A percentile compares a stretch with the other conserved stretches of the same genome.
Evolutionary conservation across 2,797 vertebrate genomes (phyloP).

Genomic region (Sebastes cheni): DNA sequence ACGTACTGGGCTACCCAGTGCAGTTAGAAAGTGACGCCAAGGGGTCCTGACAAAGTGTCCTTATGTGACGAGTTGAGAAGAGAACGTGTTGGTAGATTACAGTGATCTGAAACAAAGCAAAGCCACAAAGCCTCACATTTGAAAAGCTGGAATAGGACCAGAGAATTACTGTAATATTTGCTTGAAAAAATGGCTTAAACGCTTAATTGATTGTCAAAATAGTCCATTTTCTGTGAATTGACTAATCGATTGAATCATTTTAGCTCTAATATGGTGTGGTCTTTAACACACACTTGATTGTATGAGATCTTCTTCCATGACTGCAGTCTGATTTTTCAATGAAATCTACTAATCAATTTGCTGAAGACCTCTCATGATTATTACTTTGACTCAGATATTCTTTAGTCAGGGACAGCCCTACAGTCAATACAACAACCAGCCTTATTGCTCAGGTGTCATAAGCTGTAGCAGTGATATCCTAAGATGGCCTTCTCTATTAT

Average conservation of each 20-base stretch:
- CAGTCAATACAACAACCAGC: slow-evolving; percentile 10
- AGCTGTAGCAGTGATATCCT: slow-evolving; percentile 17
- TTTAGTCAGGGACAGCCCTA: slow-evolving; percentile 18
- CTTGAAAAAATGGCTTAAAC: not conserved
- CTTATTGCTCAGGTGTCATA: slow-evolving; percentile 21
- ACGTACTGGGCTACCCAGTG: too few species aligned
- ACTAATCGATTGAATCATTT: not conserved
- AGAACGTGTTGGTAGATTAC: not conserved
- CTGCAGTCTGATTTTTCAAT: slow-evolving; percentile 21
- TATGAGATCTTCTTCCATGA: not conserved
- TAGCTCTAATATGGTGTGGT: not conserved
- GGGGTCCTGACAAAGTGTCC: too few species aligned
- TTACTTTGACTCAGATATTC: slow-evolving; percentile 7
- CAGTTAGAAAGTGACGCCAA: too few species aligned
- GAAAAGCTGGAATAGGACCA: not conserved
- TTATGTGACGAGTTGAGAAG: too few species aligned
- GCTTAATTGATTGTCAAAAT: not conserved
- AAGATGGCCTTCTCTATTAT: slow-evolving; percentile 4
- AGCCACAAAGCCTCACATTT: not conserved
- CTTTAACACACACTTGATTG: slow-evolving; percentile 15
- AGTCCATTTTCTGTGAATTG: not conserved
- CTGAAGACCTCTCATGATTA: slow-evolving; percentile 17
- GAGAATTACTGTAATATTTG: not conserved
- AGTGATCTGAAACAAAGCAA: not conserved
- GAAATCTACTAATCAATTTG: slow-evolving; percentile 27